Evolutionary conservation across 2,888 invertebrate genomes (phyloP).

Genomic region (Sycophila texana): DNA sequence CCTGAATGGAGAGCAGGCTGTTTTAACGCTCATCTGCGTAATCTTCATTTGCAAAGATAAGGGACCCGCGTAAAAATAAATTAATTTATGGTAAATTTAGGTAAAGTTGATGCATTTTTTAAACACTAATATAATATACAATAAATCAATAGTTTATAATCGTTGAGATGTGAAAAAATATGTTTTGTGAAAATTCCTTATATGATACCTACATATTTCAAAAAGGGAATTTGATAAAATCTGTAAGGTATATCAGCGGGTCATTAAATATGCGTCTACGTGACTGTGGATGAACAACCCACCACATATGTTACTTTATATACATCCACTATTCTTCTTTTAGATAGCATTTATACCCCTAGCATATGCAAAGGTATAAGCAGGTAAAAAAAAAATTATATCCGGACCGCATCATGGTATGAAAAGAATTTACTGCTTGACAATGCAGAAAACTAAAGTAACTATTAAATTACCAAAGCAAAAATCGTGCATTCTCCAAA

Average conservation of each 20-base stretch:
- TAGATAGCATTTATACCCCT: constrained; percentile 58
- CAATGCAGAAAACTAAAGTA: no score
- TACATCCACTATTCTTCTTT: constrained; percentile 54
- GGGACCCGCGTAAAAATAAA: no score
- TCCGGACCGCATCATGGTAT: constrained; percentile 52
- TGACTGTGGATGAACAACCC: constrained; percentile 53
- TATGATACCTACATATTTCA: background rate
- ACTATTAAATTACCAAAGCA: no score
- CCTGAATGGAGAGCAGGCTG: background rate
- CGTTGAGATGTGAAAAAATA: background rate
- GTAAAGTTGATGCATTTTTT: no score
- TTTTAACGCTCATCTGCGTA: no score
- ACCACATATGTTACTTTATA: constrained; percentile 60
- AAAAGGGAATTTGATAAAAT: constrained; percentile 33
- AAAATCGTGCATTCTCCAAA: no score
- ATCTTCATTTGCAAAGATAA: no score
- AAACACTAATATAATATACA: no score
- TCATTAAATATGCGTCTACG: constrained; percentile 56
- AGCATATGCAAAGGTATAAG: constrained; percentile 69
- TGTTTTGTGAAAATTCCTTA: background rate
- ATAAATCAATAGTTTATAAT: no score
- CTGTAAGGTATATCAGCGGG: constrained; percentile 42
- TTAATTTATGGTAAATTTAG: no score
- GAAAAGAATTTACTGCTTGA: no score
- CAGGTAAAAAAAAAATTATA: constrained; percentile 65